These are phyloP conservation scores for Zootermopsis nevadensis DNA, from an alignment of 2,888 invertebrate species.

Conservation along the genomic window DNA sequence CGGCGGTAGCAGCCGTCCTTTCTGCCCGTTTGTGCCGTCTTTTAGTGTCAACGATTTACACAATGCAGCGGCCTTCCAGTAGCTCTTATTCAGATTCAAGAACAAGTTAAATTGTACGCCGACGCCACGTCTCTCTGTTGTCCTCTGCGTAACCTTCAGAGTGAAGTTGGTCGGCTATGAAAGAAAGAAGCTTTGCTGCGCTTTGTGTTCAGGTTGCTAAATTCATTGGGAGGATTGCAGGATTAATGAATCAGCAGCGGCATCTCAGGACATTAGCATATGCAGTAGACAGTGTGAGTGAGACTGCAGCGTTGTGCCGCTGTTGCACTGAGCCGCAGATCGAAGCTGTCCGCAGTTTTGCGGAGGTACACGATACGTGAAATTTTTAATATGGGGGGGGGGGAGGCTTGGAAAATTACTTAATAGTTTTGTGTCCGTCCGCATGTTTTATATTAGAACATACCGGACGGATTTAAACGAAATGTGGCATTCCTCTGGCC, in stretches of 20 bases:
- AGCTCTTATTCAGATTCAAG: slow-evolving; percentile 36
- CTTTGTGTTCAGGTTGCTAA: not conserved
- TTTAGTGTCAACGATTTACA: slow-evolving; percentile 45
- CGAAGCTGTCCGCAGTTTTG: too few species aligned
- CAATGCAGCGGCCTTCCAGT: not conserved
- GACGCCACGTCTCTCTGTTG: not conserved
- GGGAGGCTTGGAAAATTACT: too few species aligned
- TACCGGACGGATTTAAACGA: too few species aligned
- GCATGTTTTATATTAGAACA: too few species aligned
- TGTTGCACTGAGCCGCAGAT: too few species aligned
- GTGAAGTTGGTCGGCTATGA: not conserved
- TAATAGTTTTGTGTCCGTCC: too few species aligned
- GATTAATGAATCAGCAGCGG: not conserved
- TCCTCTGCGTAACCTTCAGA: slow-evolving; percentile 33
- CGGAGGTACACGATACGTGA: too few species aligned
- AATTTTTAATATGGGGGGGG: too few species aligned
- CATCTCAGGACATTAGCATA: not conserved
- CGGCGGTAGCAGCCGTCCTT: slow-evolving; percentile 31
- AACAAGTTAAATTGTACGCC: slow-evolving; percentile 11
- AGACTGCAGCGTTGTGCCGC: too few species aligned
- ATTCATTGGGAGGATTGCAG: not conserved
- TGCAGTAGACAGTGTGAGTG: not conserved
- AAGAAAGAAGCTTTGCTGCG: not conserved
- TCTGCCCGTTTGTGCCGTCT: slow-evolving; percentile 49
- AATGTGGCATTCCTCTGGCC: too few species aligned